phyloP scores from a whole-genome alignment of 2,888 invertebrate genomes.

The Cephus nigrinus region DNA sequence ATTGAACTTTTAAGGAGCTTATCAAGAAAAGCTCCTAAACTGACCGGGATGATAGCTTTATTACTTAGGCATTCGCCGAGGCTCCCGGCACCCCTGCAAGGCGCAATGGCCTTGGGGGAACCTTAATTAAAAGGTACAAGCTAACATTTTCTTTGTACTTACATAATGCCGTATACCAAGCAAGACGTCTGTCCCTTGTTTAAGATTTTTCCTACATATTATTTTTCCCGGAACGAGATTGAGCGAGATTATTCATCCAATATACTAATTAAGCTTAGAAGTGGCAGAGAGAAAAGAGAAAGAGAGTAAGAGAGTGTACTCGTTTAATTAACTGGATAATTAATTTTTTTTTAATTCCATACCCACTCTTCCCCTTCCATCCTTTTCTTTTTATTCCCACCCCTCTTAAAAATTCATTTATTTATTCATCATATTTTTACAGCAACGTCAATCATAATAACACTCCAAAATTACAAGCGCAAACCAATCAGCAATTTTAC shows the following conservation, averaged over 20 bases:
- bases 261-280: background rate
- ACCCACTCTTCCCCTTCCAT: background rate
- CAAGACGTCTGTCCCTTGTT: background rate
- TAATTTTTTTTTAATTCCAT: background rate
- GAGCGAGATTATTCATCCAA: background rate
- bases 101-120: slow-evolving; percentile 11
- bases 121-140: background rate
- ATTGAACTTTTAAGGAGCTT: slow-evolving; percentile 28
- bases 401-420: background rate
- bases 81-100: slow-evolving; percentile 28
- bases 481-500: background rate
- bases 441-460: background rate
- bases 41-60: slow-evolving; percentile 39
- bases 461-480: background rate
- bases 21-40: slow-evolving; percentile 26
- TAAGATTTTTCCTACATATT: background rate
- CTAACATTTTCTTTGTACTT: background rate
- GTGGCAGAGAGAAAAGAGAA: background rate
- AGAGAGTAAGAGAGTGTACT: background rate
- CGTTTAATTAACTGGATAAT: background rate
- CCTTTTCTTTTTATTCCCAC: background rate
- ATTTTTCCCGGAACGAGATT: background rate
- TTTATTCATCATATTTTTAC: background rate
- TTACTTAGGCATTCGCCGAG: slow-evolving; percentile 38
- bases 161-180: background rate